Percentiles rank a stretch among this genome's conserved stretches.
Conservation (phyloP, 2,888 invertebrate genomes). For the Plebejus anna region DNA sequence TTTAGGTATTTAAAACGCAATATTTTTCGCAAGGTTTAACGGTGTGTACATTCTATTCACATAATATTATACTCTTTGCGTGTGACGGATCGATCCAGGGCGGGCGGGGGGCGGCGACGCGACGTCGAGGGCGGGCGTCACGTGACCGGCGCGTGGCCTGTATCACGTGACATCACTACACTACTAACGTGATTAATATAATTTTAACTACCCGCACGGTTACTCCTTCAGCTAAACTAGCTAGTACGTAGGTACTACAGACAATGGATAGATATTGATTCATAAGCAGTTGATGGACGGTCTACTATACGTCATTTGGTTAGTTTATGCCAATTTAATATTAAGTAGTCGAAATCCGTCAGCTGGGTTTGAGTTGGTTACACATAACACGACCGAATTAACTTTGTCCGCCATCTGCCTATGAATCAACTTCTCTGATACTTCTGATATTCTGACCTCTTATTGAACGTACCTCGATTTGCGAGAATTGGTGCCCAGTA, state of each 20-base stretch:
- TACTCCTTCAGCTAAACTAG: conserved; percentile 39
- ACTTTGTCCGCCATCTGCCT: no score
- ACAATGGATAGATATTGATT: no score
- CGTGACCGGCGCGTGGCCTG: conserved; percentile 54
- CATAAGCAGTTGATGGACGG: no score
- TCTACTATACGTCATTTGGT: no score
- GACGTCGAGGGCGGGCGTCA: conserved; percentile 47
- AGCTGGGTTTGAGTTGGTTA: no score
- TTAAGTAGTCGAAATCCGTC: no score
- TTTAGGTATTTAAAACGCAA: no score
- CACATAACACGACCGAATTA: no score
- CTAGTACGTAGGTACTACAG: no score
- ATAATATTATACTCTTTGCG: conserved; percentile 36
- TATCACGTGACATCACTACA: conserved; percentile 38
- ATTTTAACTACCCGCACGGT: conserved; percentile 51
- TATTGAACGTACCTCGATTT: not conserved
- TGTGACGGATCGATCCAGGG: conserved; percentile 38
- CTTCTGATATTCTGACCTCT: no score
- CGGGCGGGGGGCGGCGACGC: conserved; percentile 36
- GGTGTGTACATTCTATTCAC: not conserved
- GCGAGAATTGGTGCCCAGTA: not conserved
- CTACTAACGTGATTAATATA: conserved; percentile 52
- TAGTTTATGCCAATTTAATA: no score
- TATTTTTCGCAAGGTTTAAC: not conserved
- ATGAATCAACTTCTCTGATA: no score